These are phyloP conservation scores for Drosophila subquinaria DNA, from an alignment of 2,888 invertebrate genomes.

Conservation along the genomic window DNA sequence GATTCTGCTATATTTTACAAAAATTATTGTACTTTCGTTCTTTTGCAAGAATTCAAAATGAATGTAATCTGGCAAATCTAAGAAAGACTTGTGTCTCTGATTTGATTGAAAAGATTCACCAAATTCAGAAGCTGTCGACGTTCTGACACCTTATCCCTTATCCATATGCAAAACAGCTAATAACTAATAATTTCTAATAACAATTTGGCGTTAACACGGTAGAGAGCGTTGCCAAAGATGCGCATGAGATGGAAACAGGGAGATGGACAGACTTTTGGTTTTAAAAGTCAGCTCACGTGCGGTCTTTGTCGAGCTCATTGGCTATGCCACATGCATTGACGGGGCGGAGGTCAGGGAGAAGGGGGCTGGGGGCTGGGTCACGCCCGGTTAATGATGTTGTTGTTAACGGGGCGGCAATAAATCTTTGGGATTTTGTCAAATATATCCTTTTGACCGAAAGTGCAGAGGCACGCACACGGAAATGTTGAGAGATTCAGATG, in stretches of 20 bases:
- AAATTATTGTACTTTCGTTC: no score
- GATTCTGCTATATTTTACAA: no score
- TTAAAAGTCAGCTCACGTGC: conserved; percentile 49
- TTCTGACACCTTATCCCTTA: no score
- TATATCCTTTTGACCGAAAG: conserved; percentile 15
- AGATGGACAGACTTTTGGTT: background rate
- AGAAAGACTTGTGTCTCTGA: background rate
- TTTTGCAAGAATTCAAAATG: background rate
- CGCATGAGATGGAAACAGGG: background rate
- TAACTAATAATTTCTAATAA: conserved; percentile 66
- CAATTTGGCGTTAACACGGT: conserved; percentile 44
- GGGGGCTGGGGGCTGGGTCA: conserved; percentile 15
- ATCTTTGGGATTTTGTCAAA: conserved; percentile 44
- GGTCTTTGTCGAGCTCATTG: conserved; percentile 36
- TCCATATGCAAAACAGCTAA: conserved; percentile 60
- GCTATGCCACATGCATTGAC: conserved; percentile 35
- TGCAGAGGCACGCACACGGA: conserved; percentile 6
- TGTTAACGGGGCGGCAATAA: conserved; percentile 45
- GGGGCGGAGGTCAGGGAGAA: background rate
- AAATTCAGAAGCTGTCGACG: no score
- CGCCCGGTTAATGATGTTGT: conserved; percentile 55
- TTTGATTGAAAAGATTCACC: no score
- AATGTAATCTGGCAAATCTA: background rate
- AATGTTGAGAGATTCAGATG: conserved; percentile 10
- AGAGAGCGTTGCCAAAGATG: background rate